Evolutionary conservation across 2,888 invertebrate genomes (phyloP), one percentile per base, ranked within the genome.

Genomic region (Dynastes maya): DNA sequence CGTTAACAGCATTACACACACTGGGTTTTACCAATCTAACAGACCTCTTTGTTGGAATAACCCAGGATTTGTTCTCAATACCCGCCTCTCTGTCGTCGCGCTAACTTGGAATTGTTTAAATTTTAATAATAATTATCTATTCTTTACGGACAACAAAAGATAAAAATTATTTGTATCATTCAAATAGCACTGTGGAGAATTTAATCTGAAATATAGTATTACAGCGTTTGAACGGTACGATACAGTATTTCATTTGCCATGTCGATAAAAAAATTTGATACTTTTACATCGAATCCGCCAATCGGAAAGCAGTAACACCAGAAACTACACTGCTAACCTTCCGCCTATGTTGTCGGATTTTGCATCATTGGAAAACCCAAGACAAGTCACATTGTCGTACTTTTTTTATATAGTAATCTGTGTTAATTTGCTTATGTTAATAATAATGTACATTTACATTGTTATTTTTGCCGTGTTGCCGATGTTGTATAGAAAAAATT

Each of bases 341-440:
- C 72, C 61, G 61, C 72, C 45, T 74, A 29, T 55, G 72, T 61
- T 61, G 74, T 65, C 45, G 78, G 55, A 68, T 78, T 80, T 80
- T 80, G 71, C 80, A 80, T 80, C 80, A 80, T 58, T 77, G 80
- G 80, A 78, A 80, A 80, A 79, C 77, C 80, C 80, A 74, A 76
- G 67, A 74, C 65, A 72, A 45, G 68, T 77, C 77, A 68, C 77
- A 77, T 49, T 68, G 67, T 61, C 58, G 72, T 61, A 49, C 45
- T 74, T 61, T 61, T 53, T 74, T 29, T 58, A 58, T 71, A 37
- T 71, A 55, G 55, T n/a, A 16, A 58, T 72, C 22, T 72, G 61
- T 45, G 61, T 74, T 63, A 74, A 74, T 74, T 74, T 61, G 55
- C 27, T 74, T 61, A 61, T 61, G 58, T 74, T 61, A 61, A 68